Percentiles rank a stretch among this genome's conserved stretches.
Evolutionary conservation across 2,113 vertebrate species (phyloP).

Genomic region (Himantopus leucocephalus): DNA sequence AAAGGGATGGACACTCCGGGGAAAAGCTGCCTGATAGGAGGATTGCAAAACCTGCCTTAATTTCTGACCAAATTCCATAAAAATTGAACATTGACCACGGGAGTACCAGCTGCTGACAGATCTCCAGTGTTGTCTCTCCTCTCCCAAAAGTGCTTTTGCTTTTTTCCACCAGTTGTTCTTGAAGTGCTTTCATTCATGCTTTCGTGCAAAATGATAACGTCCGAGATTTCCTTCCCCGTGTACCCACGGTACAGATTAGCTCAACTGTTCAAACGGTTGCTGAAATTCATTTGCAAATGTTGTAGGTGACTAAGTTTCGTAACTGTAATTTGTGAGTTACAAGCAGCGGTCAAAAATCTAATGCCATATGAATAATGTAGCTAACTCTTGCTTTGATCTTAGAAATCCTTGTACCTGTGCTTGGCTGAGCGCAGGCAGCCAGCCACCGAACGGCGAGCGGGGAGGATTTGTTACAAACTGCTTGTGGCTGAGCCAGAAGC

Average conservation of each 20-base stretch:
- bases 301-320: background rate
- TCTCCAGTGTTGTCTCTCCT: background rate
- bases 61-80: background rate
- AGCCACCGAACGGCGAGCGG: accelerated
- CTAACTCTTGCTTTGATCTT: conserved; percentile 13
- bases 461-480: background rate
- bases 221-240: background rate
- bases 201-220: background rate
- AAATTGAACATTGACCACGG: background rate
- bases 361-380: background rate
- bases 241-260: background rate
- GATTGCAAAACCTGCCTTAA: background rate
- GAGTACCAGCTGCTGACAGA: background rate
- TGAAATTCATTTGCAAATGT: background rate
- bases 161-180: background rate
- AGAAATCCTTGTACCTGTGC: background rate
- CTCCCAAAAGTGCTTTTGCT: background rate
- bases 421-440: background rate
- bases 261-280: background rate
- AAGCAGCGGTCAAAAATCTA: background rate
- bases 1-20: background rate
- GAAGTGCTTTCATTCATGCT: conserved; percentile 1
- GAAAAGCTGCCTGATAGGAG: background rate
- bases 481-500: background rate
- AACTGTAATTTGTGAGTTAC: background rate